Base-by-base conservation (phyloP, 2,113 vertebrate genomes). In the Galbula dea region DNA sequence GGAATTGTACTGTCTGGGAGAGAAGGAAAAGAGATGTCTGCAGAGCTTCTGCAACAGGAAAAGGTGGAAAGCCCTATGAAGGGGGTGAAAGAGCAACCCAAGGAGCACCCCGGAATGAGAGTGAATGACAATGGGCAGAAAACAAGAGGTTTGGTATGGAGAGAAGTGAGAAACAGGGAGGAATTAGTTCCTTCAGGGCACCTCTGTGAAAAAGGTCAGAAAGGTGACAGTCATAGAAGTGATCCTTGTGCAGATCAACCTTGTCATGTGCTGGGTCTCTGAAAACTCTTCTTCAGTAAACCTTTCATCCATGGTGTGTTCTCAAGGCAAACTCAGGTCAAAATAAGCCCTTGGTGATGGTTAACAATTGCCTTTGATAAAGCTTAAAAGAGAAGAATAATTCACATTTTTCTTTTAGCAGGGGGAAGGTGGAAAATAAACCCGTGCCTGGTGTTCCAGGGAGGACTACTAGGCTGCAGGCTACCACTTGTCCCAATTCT, bases 351-450 rank as follows among this genome's bases (percentile, higher is more conserved):
- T 59, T 74, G n/a, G 55, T 76, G 54, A 39, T 32, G 16, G n/a
- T 11, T 21, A 86, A 77, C 20, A 59, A 17, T 48, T 51, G 19
- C 21, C n/a, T 89, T 95, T 92, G 78, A 66, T 77, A 92, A 62
- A 63, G 41, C 81, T 95, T 86, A n/a, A 91, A 89, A 69, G 55
- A 76, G 20, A 81, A 65, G 11, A 88, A 21, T 21, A 68, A 61
- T 26, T 39, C 30, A 30, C 24, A 1, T 49, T 59, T 89, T 73
- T 48, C 22, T 86, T 48, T 65, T 21, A 18, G n/a, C 0, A 37
- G 0, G 9, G 7, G 19, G 3, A 26, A 8, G 3, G 2, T 10
- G 19, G 9, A 39, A 3, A 23, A 7, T 24, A n/a, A n/a, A n/a
- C n/a, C n/a, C 1, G 1, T 72, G 46, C 49, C 29, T 43, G n/a